These are phyloP conservation scores for Pachycephala philippinensis DNA, from an alignment of 2,113 vertebrate species.

Conservation along the genomic window DNA sequence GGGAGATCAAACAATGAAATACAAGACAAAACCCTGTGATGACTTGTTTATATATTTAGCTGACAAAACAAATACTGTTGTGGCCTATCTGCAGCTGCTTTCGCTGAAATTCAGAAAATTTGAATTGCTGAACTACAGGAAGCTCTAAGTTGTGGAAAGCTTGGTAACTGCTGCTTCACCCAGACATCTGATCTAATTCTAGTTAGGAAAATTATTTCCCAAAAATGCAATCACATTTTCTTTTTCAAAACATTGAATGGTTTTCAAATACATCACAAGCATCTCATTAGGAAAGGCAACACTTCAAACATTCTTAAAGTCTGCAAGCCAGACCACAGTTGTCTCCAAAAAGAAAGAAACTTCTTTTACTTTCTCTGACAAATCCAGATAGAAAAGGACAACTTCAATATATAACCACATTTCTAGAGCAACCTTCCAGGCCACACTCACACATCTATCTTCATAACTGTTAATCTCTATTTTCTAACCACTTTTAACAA, in stretches of 20 bases:
- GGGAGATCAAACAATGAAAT: background rate
- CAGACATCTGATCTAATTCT: background rate
- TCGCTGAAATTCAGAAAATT: background rate
- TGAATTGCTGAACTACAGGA: background rate
- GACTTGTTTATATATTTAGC: background rate
- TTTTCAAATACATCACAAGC: background rate
- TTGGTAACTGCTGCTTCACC: background rate
- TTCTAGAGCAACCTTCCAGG: background rate
- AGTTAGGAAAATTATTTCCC: background rate
- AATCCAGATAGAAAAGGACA: background rate
- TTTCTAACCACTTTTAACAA: background rate
- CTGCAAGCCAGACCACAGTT: background rate
- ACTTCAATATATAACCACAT: background rate
- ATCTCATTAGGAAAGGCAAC: background rate
- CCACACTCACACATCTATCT: accelerated
- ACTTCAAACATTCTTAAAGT: background rate
- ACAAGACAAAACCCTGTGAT: background rate
- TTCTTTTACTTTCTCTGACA: background rate
- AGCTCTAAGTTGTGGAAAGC: background rate
- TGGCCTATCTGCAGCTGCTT: background rate
- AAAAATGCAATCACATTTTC: background rate
- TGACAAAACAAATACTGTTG: background rate
- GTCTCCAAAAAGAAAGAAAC: background rate
- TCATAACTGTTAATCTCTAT: background rate
- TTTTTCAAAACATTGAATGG: background rate